These are phyloP conservation scores for Tipula helvola DNA, from an alignment of 2,888 invertebrate genomes.

Conservation along the genomic window DNA sequence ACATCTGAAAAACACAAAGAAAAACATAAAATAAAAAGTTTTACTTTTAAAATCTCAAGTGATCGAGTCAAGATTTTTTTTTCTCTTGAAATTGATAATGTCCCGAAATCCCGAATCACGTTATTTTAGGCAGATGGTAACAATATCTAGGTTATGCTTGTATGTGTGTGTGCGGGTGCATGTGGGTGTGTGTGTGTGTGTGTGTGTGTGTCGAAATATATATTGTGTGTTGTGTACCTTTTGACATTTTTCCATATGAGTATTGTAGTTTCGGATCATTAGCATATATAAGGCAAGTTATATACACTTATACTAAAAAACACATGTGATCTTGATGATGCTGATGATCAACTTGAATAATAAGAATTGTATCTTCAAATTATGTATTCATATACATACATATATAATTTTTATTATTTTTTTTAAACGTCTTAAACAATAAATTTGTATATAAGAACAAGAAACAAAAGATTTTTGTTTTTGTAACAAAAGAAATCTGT, in stretches of 20 bases:
- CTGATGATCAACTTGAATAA: neutral
- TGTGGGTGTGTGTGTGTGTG: neutral
- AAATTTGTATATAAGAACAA: neutral
- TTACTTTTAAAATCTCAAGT: neutral
- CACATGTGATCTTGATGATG: neutral
- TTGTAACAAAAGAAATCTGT: constrained; percentile 4
- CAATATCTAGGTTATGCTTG: neutral
- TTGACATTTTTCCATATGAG: neutral
- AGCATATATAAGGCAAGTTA: neutral
- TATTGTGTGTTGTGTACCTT: neutral
- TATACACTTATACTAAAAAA: neutral
- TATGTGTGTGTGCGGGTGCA: neutral
- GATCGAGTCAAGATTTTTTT: neutral
- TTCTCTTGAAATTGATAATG: neutral
- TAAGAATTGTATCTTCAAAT: neutral
- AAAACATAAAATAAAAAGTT: neutral
- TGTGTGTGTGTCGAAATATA: neutral
- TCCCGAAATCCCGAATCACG: neutral
- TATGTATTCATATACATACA: neutral
- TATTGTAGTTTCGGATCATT: neutral
- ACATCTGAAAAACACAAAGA: neutral
- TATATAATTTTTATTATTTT: neutral
- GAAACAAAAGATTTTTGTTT: constrained; percentile 4
- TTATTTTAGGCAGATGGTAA: neutral
- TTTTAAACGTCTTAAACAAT: neutral